Conservation (phyloP, 2,113 vertebrate species). For the Lagopus leucura region DNA sequence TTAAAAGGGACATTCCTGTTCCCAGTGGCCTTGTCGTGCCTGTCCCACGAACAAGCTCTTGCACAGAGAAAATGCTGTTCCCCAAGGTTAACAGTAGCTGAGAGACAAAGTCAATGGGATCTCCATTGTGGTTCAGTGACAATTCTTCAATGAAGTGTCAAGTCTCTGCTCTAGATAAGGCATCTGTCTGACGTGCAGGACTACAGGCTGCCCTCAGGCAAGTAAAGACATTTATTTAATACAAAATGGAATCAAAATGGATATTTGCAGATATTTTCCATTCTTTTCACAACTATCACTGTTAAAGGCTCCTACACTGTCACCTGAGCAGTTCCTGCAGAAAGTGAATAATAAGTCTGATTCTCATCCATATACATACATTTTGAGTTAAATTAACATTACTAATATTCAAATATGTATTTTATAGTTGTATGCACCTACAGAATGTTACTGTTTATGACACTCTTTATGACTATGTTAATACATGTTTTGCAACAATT, state of each 20-base stretch:
- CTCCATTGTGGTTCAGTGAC: neutral
- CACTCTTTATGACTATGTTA: neutral
- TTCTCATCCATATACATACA: neutral
- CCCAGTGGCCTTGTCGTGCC: neutral
- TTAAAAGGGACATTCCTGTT: neutral
- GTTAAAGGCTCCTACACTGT: neutral
- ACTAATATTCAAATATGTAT: neutral
- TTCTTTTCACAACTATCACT: neutral
- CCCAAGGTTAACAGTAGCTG: neutral
- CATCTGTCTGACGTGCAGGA: neutral
- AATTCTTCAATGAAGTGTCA: neutral
- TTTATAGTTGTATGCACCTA: neutral
- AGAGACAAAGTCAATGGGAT: neutral
- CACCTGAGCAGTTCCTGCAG: neutral
- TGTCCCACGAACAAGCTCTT: neutral
- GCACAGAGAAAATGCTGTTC: neutral
- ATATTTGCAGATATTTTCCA: neutral
- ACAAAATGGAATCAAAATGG: neutral
- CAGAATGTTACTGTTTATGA: neutral
- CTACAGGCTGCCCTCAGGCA: neutral
- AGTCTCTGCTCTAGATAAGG: neutral
- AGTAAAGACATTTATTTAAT: neutral
- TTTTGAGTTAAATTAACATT: neutral
- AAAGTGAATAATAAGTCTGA: neutral
- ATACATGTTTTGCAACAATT: neutral